Conservation (phyloP, 2,888 invertebrate genomes). For the Dasypolia templi region DNA sequence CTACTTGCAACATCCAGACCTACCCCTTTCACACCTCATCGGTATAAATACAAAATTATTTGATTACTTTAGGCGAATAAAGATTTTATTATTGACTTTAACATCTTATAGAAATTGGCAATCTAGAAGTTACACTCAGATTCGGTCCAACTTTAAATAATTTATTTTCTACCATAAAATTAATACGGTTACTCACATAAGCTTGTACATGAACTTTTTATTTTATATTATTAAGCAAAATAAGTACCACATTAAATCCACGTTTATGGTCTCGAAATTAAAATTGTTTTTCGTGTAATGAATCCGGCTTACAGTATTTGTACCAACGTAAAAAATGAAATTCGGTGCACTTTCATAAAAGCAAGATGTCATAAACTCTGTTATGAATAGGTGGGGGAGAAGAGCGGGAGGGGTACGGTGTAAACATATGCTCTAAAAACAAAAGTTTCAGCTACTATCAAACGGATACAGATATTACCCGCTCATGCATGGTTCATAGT, state of each 20-base stretch:
- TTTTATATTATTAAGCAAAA: slow-evolving; percentile 47
- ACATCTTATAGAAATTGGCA: too few species aligned
- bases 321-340: slow-evolving; percentile 42
- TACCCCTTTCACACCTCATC: not conserved
- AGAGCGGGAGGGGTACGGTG: slow-evolving; percentile 3
- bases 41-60: not conserved
- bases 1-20: not conserved
- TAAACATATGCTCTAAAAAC: slow-evolving; percentile 62
- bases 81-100: not conserved
- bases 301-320: slow-evolving; percentile 51
- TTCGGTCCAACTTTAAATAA: not conserved
- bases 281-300: slow-evolving; percentile 50
- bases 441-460: slow-evolving; percentile 46
- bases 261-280: slow-evolving; percentile 44
- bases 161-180: not conserved
- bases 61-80: not conserved
- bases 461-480: slow-evolving; percentile 30
- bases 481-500: slow-evolving; percentile 47
- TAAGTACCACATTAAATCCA: slow-evolving; percentile 40
- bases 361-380: slow-evolving; percentile 52
- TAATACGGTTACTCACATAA: slow-evolving; percentile 10
- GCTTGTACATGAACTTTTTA: slow-evolving; percentile 23
- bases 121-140: not conserved
- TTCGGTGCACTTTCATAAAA: slow-evolving; percentile 59
- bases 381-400: slow-evolving; percentile 37